Percentiles rank a stretch among this genome's conserved stretches.
Evolutionary conservation across 2,113 vertebrate species (phyloP).

Genomic region (Sphyrna mokarran): DNA sequence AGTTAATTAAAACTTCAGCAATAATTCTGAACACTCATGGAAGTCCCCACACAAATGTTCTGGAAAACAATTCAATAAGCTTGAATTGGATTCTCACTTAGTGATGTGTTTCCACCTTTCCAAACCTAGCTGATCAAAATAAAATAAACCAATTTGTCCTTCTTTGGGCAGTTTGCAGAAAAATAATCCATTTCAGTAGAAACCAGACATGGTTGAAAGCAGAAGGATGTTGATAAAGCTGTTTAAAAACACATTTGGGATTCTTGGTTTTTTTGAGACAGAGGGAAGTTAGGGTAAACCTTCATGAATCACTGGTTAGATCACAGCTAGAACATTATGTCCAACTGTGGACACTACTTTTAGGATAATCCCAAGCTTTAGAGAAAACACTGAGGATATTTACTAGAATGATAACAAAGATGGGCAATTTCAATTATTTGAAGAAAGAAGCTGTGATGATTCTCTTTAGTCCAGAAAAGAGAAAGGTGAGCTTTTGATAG

Average conservation of each 20-base stretch:
- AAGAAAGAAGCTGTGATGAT: background rate
- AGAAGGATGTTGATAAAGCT: background rate
- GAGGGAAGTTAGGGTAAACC: background rate
- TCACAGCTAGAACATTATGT: too few relatives aligned
- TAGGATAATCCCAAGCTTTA: background rate
- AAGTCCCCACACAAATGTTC: background rate
- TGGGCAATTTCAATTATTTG: background rate
- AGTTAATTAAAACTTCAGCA: background rate
- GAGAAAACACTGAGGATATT: background rate
- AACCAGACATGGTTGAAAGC: background rate
- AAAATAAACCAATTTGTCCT: background rate
- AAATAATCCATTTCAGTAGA: background rate
- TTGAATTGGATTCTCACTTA: background rate
- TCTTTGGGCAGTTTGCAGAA: background rate
- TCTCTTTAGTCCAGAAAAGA: background rate
- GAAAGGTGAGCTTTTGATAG: background rate
- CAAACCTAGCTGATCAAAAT: background rate
- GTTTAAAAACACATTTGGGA: background rate
- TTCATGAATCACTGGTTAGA: background rate
- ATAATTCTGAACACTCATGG: background rate
- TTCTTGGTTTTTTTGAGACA: background rate
- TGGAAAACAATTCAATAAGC: background rate
- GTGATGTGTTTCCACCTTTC: background rate
- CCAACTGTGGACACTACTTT: background rate
- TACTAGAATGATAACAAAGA: background rate